phyloP scores from a whole-genome alignment of 2,888 invertebrate species.

The Synanthedon formicaeformis region DNA sequence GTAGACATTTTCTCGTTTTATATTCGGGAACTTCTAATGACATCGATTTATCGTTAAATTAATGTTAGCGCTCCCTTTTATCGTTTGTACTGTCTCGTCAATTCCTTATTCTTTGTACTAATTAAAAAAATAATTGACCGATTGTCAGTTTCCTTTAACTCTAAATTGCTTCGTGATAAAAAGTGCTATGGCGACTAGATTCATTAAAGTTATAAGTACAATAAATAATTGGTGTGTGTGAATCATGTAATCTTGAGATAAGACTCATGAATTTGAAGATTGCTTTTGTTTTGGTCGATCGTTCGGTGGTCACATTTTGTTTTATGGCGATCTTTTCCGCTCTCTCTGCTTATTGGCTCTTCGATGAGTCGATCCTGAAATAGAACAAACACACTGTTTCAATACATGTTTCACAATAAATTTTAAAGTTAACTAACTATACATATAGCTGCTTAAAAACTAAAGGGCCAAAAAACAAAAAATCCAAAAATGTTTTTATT shows the following conservation, averaged over 20 bases:
- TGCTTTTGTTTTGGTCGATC: slow-evolving; percentile 35
- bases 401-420: background rate
- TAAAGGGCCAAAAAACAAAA: too few relatives aligned
- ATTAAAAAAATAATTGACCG: slow-evolving; percentile 18
- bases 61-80: slow-evolving; percentile 47
- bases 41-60: slow-evolving; percentile 59
- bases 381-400: slow-evolving; percentile 12
- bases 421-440: too few relatives aligned
- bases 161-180: slow-evolving; percentile 55
- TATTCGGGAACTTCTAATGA: slow-evolving; percentile 46
- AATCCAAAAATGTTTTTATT: too few relatives aligned
- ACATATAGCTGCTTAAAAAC: too few relatives aligned
- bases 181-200: slow-evolving; percentile 68
- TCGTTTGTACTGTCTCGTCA: slow-evolving; percentile 48
- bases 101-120: slow-evolving; percentile 50
- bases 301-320: slow-evolving; percentile 65
- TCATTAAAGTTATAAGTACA: slow-evolving; percentile 54
- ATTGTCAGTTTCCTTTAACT: slow-evolving; percentile 29
- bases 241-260: slow-evolving; percentile 54
- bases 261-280: slow-evolving; percentile 56
- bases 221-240: slow-evolving; percentile 46
- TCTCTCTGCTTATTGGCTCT: slow-evolving; percentile 18
- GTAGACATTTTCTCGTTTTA: slow-evolving; percentile 47
- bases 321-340: slow-evolving; percentile 19
- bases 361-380: slow-evolving; percentile 38